Conservation (phyloP, 2,888 invertebrate genomes). For the Ischnura elegans region DNA sequence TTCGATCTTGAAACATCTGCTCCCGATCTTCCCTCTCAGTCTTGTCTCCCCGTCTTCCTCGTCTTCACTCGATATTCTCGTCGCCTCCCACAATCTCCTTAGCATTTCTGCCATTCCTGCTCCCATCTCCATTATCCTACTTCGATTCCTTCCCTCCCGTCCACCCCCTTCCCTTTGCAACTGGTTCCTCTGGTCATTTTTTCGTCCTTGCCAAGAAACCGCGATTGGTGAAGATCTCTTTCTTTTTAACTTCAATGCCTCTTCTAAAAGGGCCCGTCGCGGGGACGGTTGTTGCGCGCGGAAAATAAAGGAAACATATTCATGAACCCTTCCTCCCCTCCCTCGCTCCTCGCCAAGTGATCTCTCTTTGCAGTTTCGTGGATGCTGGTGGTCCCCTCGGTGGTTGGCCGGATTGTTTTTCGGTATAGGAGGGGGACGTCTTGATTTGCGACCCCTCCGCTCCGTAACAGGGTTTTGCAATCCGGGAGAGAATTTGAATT, state of each 20-base stretch:
- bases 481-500: conserved; percentile 15
- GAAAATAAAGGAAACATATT: conserved; percentile 1
- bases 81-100: background rate
- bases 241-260: background rate
- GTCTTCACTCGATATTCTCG: background rate
- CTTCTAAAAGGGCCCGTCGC: background rate
- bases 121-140: background rate
- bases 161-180: background rate
- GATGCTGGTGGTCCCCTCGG: background rate
- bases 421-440: background rate
- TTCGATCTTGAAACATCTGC: too few species aligned
- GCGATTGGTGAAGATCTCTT: background rate
- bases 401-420: background rate
- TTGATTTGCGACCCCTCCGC: background rate
- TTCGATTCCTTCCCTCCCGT: background rate
- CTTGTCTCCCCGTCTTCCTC: background rate
- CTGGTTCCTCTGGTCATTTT: background rate
- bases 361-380: background rate
- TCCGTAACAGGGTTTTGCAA: background rate
- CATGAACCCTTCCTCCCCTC: background rate
- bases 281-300: background rate
- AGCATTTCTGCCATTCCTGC: background rate
- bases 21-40: background rate
- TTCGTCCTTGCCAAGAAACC: background rate
- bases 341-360: background rate